Conservation (phyloP, 2,113 vertebrate species). For the Corynorhinus townsendii region DNA sequence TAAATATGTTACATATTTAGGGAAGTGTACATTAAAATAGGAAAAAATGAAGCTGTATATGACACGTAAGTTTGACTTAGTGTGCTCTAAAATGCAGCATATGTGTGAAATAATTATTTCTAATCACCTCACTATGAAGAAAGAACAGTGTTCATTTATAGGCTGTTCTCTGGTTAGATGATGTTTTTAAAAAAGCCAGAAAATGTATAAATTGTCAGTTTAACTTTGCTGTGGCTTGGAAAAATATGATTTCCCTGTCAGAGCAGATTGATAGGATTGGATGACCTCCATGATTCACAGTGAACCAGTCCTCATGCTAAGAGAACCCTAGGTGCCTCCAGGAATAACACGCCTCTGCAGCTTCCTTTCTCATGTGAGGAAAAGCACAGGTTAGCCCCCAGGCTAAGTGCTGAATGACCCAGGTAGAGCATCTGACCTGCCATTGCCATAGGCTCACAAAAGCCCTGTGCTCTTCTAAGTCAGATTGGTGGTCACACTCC, state of each 20-base stretch:
- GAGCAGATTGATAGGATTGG: not conserved
- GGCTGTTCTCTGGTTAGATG: not conserved
- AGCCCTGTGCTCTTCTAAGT: not conserved
- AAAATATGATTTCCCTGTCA: conserved; percentile 8
- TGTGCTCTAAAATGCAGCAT: conserved; percentile 37
- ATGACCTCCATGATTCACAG: not conserved
- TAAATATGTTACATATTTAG: not conserved
- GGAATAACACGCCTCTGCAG: not conserved
- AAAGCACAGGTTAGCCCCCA: not conserved
- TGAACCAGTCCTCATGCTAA: not conserved
- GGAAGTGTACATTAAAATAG: not conserved
- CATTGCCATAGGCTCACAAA: not conserved
- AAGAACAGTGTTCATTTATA: conserved; percentile 21
- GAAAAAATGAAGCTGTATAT: not conserved
- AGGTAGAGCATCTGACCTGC: too few relatives aligned
- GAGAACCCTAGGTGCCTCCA: not conserved
- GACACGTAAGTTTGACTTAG: not conserved
- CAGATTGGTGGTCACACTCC: accelerated
- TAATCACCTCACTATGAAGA: conserved; percentile 27
- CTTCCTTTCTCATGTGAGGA: not conserved
- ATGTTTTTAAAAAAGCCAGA: not conserved
- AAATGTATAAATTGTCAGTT: not conserved
- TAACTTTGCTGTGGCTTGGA: not conserved
- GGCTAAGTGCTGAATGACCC: not conserved
- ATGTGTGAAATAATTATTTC: conserved; percentile 53